A percentile compares a stretch with the other conserved stretches of the same genome.
These are phyloP conservation scores for Phyto melanocephala DNA, from an alignment of 2,888 invertebrate genomes.

Conservation along the genomic window DNA sequence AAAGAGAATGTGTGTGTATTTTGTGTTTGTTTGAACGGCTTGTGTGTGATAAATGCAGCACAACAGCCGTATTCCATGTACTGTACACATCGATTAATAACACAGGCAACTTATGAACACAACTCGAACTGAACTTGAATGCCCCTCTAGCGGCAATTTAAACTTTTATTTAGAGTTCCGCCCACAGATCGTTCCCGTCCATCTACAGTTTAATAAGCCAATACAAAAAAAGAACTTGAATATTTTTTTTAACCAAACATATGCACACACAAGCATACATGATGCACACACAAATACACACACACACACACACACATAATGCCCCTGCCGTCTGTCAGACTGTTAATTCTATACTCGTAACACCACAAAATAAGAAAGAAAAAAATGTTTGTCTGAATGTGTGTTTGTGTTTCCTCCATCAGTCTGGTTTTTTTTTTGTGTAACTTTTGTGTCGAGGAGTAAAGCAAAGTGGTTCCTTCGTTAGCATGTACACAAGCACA, in stretches of 20 bases:
- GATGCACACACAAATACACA: constrained; percentile 19
- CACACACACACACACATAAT: neutral
- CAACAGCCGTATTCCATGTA: constrained; percentile 47
- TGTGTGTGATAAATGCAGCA: constrained; percentile 41
- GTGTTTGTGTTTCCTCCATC: constrained; percentile 46
- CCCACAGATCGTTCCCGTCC: constrained; percentile 66
- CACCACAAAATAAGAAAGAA: constrained; percentile 2
- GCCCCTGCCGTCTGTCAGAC: constrained; percentile 28
- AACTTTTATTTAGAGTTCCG: constrained; percentile 70
- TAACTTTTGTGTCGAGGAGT: neutral
- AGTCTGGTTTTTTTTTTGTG: constrained; percentile 3
- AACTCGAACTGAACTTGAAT: constrained; percentile 60
- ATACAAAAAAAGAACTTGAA: constrained; percentile 63
- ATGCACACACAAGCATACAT: neutral
- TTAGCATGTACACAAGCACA: neutral
- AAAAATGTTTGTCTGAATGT: constrained; percentile 21
- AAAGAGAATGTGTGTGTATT: neutral
- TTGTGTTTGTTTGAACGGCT: neutral
- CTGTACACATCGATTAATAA: constrained; percentile 62
- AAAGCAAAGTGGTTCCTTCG: constrained; percentile 40
- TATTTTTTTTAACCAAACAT: constrained; percentile 37
- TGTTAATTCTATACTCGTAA: too few relatives aligned
- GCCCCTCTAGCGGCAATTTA: constrained; percentile 74
- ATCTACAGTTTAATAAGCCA: constrained; percentile 64
- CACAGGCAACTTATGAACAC: constrained; percentile 42